Conservation (phyloP, 2,113 vertebrate species). For the Trematomus loennbergii region DNA sequence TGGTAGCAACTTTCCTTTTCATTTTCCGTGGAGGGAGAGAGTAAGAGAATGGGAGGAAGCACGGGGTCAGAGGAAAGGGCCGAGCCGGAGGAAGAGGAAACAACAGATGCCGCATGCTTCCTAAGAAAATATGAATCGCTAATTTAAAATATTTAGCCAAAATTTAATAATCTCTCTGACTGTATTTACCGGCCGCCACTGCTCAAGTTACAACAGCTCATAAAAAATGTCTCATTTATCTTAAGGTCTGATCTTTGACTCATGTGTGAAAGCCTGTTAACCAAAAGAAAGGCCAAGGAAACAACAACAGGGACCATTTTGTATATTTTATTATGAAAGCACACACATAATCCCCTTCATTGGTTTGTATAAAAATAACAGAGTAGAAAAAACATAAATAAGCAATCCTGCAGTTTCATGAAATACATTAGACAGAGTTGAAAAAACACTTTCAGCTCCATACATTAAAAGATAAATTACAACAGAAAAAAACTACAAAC, state of each 20-base stretch:
- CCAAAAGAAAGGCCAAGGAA: not conserved
- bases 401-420: not conserved
- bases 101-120: rapidly evolving
- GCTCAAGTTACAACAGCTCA: not conserved
- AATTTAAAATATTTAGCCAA: not conserved
- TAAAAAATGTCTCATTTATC: not conserved
- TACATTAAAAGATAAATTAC: not conserved
- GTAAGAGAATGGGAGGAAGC: conserved; percentile 61
- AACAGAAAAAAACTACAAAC: not conserved
- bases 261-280: not conserved
- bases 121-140: not conserved
- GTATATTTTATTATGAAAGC: not conserved
- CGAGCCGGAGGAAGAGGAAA: conserved; percentile 21
- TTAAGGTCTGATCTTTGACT: not conserved
- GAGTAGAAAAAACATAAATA: not conserved
- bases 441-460: not conserved
- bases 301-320: not conserved
- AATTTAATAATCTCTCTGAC: not conserved
- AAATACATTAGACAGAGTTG: not conserved
- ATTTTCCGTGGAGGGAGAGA: not conserved
- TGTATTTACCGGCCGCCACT: no score
- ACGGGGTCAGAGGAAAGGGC: conserved; percentile 47
- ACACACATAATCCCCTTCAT: not conserved
- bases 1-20: conserved; percentile 11
- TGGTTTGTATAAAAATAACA: not conserved